These are phyloP conservation scores for Brachionus koreanus DNA, from an alignment of 1,140 invertebrate species.

Conservation along the genomic window DNA sequence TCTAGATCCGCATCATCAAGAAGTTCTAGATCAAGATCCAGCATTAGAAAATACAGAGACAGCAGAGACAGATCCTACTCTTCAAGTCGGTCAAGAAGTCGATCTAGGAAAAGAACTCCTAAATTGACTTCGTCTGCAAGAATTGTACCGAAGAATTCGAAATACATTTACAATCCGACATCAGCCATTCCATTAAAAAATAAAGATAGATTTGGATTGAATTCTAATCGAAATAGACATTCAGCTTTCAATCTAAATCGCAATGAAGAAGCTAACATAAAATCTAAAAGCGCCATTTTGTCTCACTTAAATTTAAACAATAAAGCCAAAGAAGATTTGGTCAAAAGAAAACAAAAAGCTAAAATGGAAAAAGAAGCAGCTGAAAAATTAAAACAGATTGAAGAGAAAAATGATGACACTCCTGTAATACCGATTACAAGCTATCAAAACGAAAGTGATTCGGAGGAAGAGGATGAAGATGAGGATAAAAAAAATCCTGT, in stretches of 20 bases:
- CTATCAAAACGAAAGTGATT: slow-evolving; percentile 1
- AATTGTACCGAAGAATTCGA: background rate
- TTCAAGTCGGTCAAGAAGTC: background rate
- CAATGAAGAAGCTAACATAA: background rate
- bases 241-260: background rate
- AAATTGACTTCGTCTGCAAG: slow-evolving; percentile 13
- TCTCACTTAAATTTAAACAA: slow-evolving; percentile 38
- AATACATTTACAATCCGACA: background rate
- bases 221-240: background rate
- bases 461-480: slow-evolving; percentile 16
- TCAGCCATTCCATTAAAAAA: background rate
- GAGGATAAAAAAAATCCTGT: background rate
- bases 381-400: background rate
- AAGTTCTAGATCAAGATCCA: background rate
- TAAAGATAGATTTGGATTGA: background rate
- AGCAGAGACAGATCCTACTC: background rate
- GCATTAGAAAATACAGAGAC: background rate
- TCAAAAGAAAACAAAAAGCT: slow-evolving; percentile 12
- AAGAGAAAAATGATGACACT: background rate
- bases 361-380: slow-evolving; percentile 27
- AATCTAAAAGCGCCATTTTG: background rate
- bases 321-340: slow-evolving; percentile 34
- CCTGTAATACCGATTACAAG: slow-evolving; percentile 37
- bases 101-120: background rate
- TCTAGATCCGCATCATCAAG: background rate